These are phyloP conservation scores for Aurelia aurita complex sp. Pacific DNA, from an alignment of 30 jellyfish, hydroid and myxozoan genomes.

Conservation along the genomic window DNA sequence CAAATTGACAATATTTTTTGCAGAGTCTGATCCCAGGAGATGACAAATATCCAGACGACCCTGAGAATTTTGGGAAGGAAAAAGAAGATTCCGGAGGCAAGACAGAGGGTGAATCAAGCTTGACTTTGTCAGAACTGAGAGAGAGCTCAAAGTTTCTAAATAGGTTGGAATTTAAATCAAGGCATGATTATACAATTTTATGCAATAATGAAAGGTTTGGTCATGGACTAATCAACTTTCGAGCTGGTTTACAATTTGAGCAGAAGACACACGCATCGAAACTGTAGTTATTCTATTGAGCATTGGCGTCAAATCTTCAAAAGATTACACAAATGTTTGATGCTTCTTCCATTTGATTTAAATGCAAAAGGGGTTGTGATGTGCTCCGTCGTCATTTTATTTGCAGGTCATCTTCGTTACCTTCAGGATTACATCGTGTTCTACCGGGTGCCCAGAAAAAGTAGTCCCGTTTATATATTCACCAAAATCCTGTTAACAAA, in stretches of 20 bases:
- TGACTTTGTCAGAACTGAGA: neutral
- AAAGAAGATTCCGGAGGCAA: neutral
- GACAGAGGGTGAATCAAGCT: neutral
- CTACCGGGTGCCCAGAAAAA: too few relatives aligned
- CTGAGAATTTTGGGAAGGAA: neutral
- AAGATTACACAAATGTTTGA: too few relatives aligned
- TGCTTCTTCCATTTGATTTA: too few relatives aligned
- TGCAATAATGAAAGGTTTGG: slow-evolving; percentile 29
- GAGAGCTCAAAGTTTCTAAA: neutral
- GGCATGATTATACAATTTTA: neutral
- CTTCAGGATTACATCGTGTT: too few relatives aligned
- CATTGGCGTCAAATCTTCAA: too few relatives aligned
- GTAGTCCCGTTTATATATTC: too few relatives aligned
- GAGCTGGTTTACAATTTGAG: neutral
- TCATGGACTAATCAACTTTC: neutral
- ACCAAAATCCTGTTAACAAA: too few relatives aligned
- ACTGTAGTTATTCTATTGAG: neutral
- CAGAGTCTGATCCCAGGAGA: slow-evolving; percentile 56
- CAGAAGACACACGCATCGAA: neutral
- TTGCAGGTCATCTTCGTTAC: too few relatives aligned
- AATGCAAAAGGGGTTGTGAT: too few relatives aligned
- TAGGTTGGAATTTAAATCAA: slow-evolving; percentile 17
- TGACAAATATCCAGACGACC: slow-evolving; percentile 14
- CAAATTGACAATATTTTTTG: neutral
- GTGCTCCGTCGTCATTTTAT: too few relatives aligned